A percentile compares a stretch with the other conserved stretches of the same genome.
Evolutionary conservation across 2,113 vertebrate genomes (phyloP).

Genomic region (Archilochus colubris): DNA sequence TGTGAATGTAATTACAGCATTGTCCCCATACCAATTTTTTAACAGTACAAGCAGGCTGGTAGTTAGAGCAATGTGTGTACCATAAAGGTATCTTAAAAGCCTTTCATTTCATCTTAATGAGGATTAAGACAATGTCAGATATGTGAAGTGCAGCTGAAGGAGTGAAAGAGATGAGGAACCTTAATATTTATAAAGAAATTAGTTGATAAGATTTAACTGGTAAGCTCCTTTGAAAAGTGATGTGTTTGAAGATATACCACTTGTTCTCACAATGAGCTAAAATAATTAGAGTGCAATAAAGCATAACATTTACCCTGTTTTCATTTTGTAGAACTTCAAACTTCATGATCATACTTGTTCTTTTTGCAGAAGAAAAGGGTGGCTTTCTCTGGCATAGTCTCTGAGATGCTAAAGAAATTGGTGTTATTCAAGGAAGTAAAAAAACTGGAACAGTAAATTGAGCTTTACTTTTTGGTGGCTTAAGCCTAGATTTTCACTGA

Average conservation of each 20-base stretch:
- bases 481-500: background rate
- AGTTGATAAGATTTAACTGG: background rate
- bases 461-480: background rate
- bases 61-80: background rate
- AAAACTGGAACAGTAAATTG: background rate
- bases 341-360: background rate
- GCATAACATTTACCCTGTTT: background rate
- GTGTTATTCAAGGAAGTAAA: background rate
- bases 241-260: background rate
- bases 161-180: background rate
- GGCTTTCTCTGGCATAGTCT: background rate
- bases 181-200: background rate
- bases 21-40: background rate
- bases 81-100: background rate
- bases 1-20: background rate
- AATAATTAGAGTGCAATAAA: background rate
- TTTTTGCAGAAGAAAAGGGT: background rate
- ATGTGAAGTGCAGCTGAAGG: background rate
- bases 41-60: background rate
- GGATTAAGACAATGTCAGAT: background rate
- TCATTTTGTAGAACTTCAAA: background rate
- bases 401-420: background rate
- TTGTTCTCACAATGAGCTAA: background rate
- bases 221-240: background rate
- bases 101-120: background rate